Base-by-base conservation (phyloP, 35 echinoderm and acorn worm genomes). In the Chiridota heheva region DNA sequence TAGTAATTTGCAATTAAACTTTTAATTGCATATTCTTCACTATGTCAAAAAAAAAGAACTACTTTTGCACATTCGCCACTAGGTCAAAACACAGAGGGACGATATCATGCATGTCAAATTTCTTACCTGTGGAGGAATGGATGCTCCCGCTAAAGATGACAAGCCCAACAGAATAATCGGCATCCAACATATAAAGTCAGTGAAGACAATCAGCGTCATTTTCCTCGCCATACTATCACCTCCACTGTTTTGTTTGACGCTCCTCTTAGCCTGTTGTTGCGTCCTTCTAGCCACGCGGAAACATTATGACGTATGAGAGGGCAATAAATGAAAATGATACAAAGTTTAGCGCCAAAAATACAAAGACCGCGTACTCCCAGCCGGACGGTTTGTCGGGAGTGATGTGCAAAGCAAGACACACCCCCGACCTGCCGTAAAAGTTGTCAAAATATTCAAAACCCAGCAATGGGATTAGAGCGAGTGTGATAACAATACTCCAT, bases 171-270 rank as follows among this genome's bases (percentile, higher is more conserved):
- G 67, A 36, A 98, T 98, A 42, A 98, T 98, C 1, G 95, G 95
- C 59, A 91, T 83, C 95, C 95, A 98, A 38, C 95, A 98, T 60
- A 77, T 82, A 48, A 98, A 98, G 60, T 98, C 95, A 4, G 95
- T 91, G 55, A 91, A 60, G 36, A 98, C 95, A 60, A 98, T 98
- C 4, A 98, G 41, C 4, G 95, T 88, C 88, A 98, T 98, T 58
- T 89, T 59, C 45, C 85, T 82, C 8, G 95, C 95, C 95, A 98
- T 98, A 7, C 84, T 76, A 75, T 91, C 89, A 37, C 85, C 77
- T 2, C 59, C 75, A 31, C 92, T 91, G 7, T 82, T 64, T 6
- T 82, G 72, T 1, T 86, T 8, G 29, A 86, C 76, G 7, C 63
- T 83, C 64, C 84, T 58, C 58, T 82, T 89, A 0, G 85, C 95